Base-by-base conservation (phyloP, 2,113 vertebrate genomes). In the Neogale vison region DNA sequence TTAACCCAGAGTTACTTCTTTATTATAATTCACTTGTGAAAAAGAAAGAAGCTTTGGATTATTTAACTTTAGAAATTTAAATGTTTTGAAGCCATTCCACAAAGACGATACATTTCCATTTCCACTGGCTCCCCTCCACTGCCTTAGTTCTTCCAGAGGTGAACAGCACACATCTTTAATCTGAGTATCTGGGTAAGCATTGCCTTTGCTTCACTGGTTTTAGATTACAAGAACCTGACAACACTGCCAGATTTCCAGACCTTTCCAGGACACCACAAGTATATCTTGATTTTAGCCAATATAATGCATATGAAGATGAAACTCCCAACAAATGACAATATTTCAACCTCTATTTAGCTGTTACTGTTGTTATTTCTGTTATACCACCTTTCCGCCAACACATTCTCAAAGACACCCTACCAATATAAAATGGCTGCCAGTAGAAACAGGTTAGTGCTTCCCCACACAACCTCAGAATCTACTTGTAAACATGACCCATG, bases 1-100 rank as follows among this genome's bases (percentile, higher is more conserved):
- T 93, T 80, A 86, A 88, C 42, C 77, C 17, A 21, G 39, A 85
- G 52, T 59, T 80, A 65, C 36, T 45, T 67, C 85, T 85, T 79
- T 47, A 39, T 79, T 80, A 31, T 34, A 34, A 88, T 77, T 95
- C 88, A 55, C 23, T 96, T 87, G 21, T 45, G n/a, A n/a, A 36
- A 85, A 83, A 74, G 50, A 36, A 47, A 77, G 36, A 42, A 59
- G 9, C 45, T 81, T 39, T 71, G 9, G 11, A 31, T 91, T 71
- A 88, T 39, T 95, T 80, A 71, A 34, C 42, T 97, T 82, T 88
- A 52, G 57, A 96, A 95, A 29, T 55, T 31, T 88, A 69, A 92
- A 36, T 77, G 6, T 86, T 85, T n/a, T 79, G 61, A 79, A 21
- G n/a, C 45, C 39, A 4, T 6, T 34, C 1, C 26, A 18, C 20